A percentile compares a stretch with the other conserved stretches of the same genome.
Evolutionary conservation across 2,113 vertebrate species (phyloP).

Genomic region (Propithecus coquereli): DNA sequence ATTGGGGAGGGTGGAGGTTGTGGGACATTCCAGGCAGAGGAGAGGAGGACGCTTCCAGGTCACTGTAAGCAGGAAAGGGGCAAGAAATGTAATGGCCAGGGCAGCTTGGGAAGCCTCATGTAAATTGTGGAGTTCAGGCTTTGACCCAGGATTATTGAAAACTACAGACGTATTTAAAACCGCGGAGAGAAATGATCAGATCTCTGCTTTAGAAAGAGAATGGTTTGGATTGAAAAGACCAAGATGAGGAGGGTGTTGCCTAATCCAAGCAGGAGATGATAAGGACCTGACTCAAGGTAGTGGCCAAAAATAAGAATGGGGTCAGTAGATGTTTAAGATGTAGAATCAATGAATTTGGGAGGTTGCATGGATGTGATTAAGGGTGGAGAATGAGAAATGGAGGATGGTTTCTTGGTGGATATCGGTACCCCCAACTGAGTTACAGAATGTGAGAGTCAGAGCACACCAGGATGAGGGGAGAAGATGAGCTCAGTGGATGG

Average conservation of each 20-base stretch:
- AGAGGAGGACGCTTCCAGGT: not conserved
- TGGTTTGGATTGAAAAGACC: not conserved
- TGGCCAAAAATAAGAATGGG: not conserved
- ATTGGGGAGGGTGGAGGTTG: not conserved
- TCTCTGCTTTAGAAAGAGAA: not conserved
- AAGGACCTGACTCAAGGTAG: not conserved
- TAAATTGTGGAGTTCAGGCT: not conserved
- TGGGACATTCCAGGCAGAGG: not conserved
- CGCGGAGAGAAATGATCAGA: not conserved
- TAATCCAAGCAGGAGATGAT: not conserved
- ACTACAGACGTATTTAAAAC: not conserved
- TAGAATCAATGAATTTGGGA: not conserved
- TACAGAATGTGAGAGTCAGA: not conserved
- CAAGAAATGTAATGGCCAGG: not conserved
- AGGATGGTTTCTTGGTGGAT: not conserved
- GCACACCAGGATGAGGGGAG: not conserved
- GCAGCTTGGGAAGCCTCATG: not conserved
- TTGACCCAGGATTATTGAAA: not conserved
- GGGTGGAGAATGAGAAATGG: not conserved
- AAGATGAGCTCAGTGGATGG: not conserved
- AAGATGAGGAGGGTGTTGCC: not conserved
- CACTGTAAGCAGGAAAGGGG: accelerated
- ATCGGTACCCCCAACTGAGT: not conserved
- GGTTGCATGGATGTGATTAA: not conserved
- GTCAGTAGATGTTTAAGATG: not conserved